These are phyloP conservation scores for Hippopotamyrus pictus DNA, from an alignment of 2,797 vertebrate genomes.

Conservation along the genomic window DNA sequence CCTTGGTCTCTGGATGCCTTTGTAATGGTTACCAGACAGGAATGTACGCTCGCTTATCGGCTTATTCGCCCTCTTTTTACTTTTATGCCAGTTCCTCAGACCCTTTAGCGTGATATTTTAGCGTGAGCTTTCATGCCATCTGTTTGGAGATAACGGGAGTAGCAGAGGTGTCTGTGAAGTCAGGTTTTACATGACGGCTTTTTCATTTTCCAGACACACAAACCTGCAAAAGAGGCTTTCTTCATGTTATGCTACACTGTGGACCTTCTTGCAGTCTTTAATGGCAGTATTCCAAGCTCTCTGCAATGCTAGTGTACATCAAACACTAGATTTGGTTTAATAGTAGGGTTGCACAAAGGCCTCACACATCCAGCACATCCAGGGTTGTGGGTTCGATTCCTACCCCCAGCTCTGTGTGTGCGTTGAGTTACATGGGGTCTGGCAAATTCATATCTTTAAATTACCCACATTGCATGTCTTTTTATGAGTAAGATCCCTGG, in stretches of 20 bases:
- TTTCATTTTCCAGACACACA: not conserved
- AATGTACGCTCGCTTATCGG: not conserved
- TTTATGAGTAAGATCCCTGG: not conserved
- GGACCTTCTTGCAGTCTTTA: not conserved
- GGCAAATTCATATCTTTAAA: not conserved
- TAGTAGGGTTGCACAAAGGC: not conserved
- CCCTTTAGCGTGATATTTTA: not conserved
- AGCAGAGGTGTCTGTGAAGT: constrained; percentile 1
- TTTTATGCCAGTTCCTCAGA: not conserved
- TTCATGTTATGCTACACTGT: not conserved
- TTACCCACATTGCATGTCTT: not conserved
- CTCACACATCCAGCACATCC: not conserved
- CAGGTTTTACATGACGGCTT: not conserved
- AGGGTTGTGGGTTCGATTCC: not conserved
- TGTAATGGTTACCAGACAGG: constrained; percentile 20
- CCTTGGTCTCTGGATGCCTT: not conserved
- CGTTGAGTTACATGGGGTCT: not conserved
- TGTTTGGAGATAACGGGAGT: not conserved
- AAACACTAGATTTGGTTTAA: not conserved
- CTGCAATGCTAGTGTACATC: not conserved
- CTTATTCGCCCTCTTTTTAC: not conserved
- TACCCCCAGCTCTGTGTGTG: not conserved
- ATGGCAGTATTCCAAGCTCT: not conserved
- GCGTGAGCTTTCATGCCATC: not conserved
- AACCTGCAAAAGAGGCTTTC: not conserved